phyloP scores from a whole-genome alignment of 2,888 invertebrate genomes.

The Drosophila antonietae region DNA sequence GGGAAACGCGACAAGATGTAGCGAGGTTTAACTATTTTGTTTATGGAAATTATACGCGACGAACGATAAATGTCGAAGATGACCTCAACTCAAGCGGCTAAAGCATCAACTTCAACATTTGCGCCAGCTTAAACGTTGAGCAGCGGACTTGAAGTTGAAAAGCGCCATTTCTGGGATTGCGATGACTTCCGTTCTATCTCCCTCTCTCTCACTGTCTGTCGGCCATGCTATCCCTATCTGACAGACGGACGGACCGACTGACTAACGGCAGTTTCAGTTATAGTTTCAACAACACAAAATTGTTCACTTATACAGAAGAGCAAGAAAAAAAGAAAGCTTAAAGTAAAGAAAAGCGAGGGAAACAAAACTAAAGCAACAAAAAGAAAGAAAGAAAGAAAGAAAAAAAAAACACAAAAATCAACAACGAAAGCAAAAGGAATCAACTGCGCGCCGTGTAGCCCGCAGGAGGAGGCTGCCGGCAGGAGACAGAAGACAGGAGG shows the following conservation, averaged over 20 bases:
- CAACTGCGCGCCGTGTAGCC: constrained; percentile 26
- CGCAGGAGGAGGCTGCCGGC: constrained; percentile 9
- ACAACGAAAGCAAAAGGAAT: constrained; percentile 56
- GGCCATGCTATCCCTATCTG: constrained; percentile 3
- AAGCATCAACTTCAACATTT: constrained; percentile 26
- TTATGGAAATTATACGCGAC: constrained; percentile 68
- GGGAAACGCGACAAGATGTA: constrained; percentile 47
- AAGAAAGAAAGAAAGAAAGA: too few relatives aligned
- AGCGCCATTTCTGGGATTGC: constrained; percentile 40
- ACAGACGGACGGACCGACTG: constrained; percentile 21
- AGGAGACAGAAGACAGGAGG: background rate
- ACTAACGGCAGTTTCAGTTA: constrained; percentile 75
- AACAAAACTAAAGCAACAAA: constrained; percentile 10
- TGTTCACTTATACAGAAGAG: constrained; percentile 38
- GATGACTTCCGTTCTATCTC: constrained; percentile 51
- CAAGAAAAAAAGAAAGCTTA: constrained; percentile 9
- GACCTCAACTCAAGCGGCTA: constrained; percentile 48
- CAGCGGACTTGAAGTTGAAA: constrained; percentile 43
- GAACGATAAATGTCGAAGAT: constrained; percentile 41
- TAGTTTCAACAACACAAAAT: constrained; percentile 68
- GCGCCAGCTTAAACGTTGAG: constrained; percentile 27
- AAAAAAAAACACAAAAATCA: constrained; percentile 6
- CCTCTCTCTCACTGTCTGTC: background rate
- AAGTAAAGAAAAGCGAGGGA: constrained; percentile 11
- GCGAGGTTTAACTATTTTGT: constrained; percentile 70